Evolutionary conservation across 2,797 vertebrate species (phyloP), one percentile per base, ranked within the genome.

Genomic region (Esox masquinongy): DNA sequence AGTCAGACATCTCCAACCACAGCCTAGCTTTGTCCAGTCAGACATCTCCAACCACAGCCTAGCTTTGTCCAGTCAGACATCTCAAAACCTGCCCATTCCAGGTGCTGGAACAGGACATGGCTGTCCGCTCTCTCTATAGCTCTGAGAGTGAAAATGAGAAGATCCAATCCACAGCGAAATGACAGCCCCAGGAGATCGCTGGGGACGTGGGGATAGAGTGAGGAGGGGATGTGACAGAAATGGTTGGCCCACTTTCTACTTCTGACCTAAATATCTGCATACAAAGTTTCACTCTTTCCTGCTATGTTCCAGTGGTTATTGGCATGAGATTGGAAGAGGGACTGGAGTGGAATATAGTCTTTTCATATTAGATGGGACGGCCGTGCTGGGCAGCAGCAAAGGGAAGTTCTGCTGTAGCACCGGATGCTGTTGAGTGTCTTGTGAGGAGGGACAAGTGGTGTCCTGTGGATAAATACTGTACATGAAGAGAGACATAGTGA

Each of bases 191-290:
- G 14, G 63, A 16, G 63, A 31, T 15, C 3, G 63, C 26, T 64
- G 63, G 26, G 63, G 26, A 31, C 43, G 43, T 9, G 43, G 43
- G 43, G 43, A 43, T 5, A 43, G 43, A 43, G 43, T 4, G 43
- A 9, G 43, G 36, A 8, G 36, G 2, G 36, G 36, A 4, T 5
- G 68, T 64, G 73, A 63, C 31, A 43, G 43, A 75, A 74, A 64
- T 63, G 63, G 34, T 70, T 77, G 70, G 34, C 51, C 76, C 72
- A 82, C 29, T 76, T 79, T 79, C 70, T 71, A 47, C 34, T n/a
- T 56, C 69, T 82, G 83, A 84, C 79, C 84, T 81, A 78, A 64
- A 79, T 75, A 78, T 82, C 31, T 76, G 66, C 34, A 47, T 4
- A 14, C 2, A 47, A 14, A 14, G 1, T 47, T 47, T 47, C 6